A percentile compares a stretch with the other conserved stretches of the same genome.
Conservation (phyloP, 2,113 vertebrate genomes). For the Heterocephalus glaber region DNA sequence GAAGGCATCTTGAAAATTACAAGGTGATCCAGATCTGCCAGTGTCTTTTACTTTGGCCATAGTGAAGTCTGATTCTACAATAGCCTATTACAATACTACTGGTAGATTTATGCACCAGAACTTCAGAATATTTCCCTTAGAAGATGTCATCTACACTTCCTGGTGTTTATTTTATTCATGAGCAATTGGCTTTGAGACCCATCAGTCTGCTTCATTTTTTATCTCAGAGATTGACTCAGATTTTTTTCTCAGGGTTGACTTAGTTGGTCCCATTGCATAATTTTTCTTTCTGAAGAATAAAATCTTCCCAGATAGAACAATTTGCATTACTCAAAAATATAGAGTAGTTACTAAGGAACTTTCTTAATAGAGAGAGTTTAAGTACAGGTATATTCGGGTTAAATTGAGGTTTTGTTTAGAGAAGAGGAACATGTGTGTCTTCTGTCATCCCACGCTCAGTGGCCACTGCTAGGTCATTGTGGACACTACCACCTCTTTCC, state of each 20-base stretch:
- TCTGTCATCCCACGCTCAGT: background rate
- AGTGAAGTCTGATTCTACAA: too few relatives aligned
- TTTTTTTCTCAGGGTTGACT: background rate
- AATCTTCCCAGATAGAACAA: slow-evolving; percentile 29
- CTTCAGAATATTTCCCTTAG: slow-evolving; percentile 76
- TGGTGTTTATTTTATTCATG: background rate
- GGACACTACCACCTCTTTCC: background rate
- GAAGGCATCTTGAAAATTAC: too few relatives aligned
- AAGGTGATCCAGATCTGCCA: too few relatives aligned
- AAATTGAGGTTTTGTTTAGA: background rate
- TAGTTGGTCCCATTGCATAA: background rate
- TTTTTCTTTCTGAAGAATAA: slow-evolving; percentile 51
- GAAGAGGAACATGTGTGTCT: background rate
- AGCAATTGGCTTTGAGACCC: slow-evolving; percentile 42
- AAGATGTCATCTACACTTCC: slow-evolving; percentile 54
- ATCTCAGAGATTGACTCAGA: background rate
- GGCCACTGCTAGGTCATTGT: background rate
- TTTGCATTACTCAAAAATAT: background rate
- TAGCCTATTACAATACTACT: too few relatives aligned
- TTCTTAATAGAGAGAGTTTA: slow-evolving; percentile 24
- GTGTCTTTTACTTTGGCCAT: too few relatives aligned
- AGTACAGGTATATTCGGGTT: background rate
- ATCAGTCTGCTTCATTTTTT: background rate
- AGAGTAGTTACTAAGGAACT: slow-evolving; percentile 12
- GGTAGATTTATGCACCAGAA: too few relatives aligned